Conservation (phyloP, 2,888 invertebrate species). For the Drosophila leonis region DNA sequence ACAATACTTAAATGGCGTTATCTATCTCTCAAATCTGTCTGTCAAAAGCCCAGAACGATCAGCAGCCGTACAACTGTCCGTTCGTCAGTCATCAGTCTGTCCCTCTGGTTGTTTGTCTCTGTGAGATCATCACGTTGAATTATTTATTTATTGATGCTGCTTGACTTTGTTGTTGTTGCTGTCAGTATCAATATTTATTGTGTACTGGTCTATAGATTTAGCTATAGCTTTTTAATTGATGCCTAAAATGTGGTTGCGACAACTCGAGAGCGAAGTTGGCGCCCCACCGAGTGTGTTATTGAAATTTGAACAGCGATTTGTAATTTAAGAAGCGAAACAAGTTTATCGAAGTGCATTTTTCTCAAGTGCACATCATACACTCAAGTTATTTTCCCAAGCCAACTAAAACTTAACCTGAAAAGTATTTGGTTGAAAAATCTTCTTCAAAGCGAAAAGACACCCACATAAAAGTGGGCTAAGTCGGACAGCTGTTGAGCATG, state of each 20-base stretch:
- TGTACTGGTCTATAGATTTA: constrained; percentile 20
- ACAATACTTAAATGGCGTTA: constrained; percentile 42
- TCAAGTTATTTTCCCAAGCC: background rate
- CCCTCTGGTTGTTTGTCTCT: constrained; percentile 21
- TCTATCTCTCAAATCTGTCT: constrained; percentile 49
- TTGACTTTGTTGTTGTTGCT: constrained; percentile 40
- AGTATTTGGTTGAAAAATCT: constrained; percentile 9
- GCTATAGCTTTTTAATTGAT: constrained; percentile 64
- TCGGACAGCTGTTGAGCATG: constrained; percentile 55
- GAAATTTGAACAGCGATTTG: constrained; percentile 63
- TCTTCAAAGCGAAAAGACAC: constrained; percentile 28
- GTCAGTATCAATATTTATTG: constrained; percentile 61
- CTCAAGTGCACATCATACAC: constrained; percentile 20
- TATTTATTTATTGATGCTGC: constrained; percentile 67
- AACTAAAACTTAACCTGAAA: constrained; percentile 38
- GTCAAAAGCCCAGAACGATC: constrained; percentile 50
- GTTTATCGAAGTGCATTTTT: constrained; percentile 50
- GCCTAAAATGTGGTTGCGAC: constrained; percentile 73
- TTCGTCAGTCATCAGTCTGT: constrained; percentile 26
- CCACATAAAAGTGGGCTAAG: constrained; percentile 37
- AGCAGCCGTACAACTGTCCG: constrained; percentile 67
- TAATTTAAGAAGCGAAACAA: constrained; percentile 62
- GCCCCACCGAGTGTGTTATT: constrained; percentile 46
- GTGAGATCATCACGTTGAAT: constrained; percentile 77
- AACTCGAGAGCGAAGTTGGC: constrained; percentile 47